These are phyloP conservation scores for Cinara cedri DNA, from an alignment of 2,888 invertebrate species.

Conservation along the genomic window DNA sequence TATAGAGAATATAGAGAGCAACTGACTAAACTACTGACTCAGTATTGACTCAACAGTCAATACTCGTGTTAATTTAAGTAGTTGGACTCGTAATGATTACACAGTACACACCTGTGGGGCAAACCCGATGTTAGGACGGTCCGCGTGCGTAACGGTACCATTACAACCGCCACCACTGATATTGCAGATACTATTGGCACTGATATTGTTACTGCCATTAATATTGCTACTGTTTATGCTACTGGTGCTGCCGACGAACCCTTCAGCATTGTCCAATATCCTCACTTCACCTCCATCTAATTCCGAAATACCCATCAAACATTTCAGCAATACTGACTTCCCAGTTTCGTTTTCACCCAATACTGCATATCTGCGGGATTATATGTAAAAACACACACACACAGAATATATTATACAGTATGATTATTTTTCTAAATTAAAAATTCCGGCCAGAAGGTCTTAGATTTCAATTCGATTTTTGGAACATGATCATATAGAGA, in stretches of 20 bases:
- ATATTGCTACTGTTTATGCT: not conserved
- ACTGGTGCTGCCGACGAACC: not conserved
- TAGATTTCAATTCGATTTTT: too few species aligned
- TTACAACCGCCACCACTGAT: not conserved
- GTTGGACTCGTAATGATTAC: too few species aligned
- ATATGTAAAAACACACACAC: too few species aligned
- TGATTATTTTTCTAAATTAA: too few species aligned
- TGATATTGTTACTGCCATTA: not conserved
- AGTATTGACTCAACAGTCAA: not conserved
- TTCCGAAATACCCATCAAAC: conserved; percentile 11
- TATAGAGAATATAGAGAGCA: too few species aligned
- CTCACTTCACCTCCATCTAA: conserved; percentile 14
- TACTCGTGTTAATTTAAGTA: not conserved
- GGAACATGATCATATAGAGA: too few species aligned
- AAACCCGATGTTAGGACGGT: conserved; percentile 25
- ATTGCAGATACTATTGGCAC: not conserved
- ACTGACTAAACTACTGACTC: too few species aligned
- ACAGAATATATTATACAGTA: too few species aligned
- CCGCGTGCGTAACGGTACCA: not conserved
- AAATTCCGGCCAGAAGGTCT: too few species aligned
- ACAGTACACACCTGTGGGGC: conserved; percentile 19
- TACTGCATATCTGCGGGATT: conserved; percentile 33
- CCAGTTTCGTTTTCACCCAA: conserved; percentile 42
- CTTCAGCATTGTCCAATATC: not conserved
- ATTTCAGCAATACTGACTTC: conserved; percentile 27